Evolutionary conservation across 2,888 invertebrate species (phyloP).

Genomic region (Drosophila recens): DNA sequence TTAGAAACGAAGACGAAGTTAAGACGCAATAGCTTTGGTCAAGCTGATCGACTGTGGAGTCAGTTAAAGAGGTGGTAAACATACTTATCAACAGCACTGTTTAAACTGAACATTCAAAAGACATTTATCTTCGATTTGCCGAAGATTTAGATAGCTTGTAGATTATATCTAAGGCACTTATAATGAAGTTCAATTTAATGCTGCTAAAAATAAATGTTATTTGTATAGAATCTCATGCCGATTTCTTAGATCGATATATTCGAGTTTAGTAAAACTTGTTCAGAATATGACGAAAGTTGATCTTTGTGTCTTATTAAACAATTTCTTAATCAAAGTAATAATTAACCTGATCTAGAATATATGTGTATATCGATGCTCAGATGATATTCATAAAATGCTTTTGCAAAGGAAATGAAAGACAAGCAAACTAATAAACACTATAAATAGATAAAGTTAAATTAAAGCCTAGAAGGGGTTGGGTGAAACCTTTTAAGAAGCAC

Average conservation of each 20-base stretch:
- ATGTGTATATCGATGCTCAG: too few species aligned
- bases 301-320: too few species aligned
- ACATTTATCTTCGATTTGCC: conserved; percentile 8
- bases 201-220: too few species aligned
- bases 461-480: background rate
- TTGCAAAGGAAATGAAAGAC: background rate
- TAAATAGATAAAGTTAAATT: background rate
- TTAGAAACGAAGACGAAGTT: background rate
- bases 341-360: too few species aligned
- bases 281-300: too few species aligned
- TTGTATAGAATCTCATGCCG: background rate
- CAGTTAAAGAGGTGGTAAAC: background rate
- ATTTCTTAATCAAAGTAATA: too few species aligned
- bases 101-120: background rate
- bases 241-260: background rate
- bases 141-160: background rate
- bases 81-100: conserved; percentile 18
- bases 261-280: too few species aligned
- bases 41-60: conserved; percentile 7
- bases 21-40: background rate
- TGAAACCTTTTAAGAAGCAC: conserved; percentile 12
- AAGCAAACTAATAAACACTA: background rate
- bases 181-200: background rate
- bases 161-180: background rate
- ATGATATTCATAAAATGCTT: background rate